Base-by-base conservation (phyloP, 2,888 invertebrate genomes). In the Empis stercorea region DNA sequence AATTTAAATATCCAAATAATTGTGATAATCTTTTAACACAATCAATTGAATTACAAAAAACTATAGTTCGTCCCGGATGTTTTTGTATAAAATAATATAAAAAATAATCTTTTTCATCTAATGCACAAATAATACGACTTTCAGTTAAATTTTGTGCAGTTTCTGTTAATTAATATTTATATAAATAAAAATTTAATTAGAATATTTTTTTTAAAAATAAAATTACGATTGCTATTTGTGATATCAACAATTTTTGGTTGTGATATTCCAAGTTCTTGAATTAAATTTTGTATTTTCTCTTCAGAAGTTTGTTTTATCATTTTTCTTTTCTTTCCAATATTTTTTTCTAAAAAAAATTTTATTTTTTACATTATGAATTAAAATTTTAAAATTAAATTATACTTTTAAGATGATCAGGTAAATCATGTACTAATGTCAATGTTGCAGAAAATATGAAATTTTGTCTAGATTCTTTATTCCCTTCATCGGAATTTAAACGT, bases 391-490 rank as follows among this genome's bases (percentile, higher is more conserved):
- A 38, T 13, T 1, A 44, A 40, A 42, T 34, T 30, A 34, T 82
- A 54, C 76, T 76, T 55, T 74, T 72, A 65, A 87, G 71, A 65
- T 87, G 81, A 27, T 76, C 73, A 0, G 89, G 87, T 38, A 92
- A 74, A 47, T 88, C 87, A 54, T 95, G 94, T 0, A 92, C 85
- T 62, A 96, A 70, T 0, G 96, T 92, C 30, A 99, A 73, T 0
- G 99, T 99, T 13, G 99, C 99, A 0, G 97, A 99, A 72, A 96
- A 97, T 1, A 99, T 87, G 62, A 97, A 93, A 62, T 87, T 95
- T 70, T 99, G 96, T 3, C 96, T 71, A 32, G 72, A 60, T 44
- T 73, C 70, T 16, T 74, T 71, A 37, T 74, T 76, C 0, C 59
- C 61, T 36, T 79, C 77, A 56, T 84, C 81, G 13, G 71, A 69